phyloP scores from a whole-genome alignment of 2,113 vertebrate genomes.

The Haplochromis burtoni region DNA sequence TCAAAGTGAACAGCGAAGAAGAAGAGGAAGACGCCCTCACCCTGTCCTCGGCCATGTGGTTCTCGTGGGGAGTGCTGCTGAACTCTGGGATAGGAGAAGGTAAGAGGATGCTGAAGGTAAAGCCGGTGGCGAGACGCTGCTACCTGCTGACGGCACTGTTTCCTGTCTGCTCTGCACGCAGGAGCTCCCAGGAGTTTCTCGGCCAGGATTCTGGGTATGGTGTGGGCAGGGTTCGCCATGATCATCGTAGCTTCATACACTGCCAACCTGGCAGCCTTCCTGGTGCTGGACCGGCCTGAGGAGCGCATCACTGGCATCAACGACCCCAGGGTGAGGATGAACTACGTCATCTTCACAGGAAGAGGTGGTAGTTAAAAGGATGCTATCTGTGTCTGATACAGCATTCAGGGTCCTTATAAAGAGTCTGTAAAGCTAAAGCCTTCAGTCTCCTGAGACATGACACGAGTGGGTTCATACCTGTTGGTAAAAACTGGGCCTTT shows the following conservation, averaged over 20 bases:
- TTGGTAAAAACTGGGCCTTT: not conserved
- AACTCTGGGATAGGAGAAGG: slow-evolving; percentile 99
- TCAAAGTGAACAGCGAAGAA: slow-evolving; percentile 99
- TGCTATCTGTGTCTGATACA: not conserved
- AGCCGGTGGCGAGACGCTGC: not conserved
- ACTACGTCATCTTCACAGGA: not conserved
- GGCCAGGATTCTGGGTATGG: slow-evolving; percentile 99
- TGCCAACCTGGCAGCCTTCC: slow-evolving; percentile 98
- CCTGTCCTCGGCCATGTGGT: slow-evolving; percentile 98
- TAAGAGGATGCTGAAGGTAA: slow-evolving; percentile 36
- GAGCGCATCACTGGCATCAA: slow-evolving; percentile 99
- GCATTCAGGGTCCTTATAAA: not conserved
- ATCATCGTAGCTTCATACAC: slow-evolving; percentile 99
- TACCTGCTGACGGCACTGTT: slow-evolving; percentile 51
- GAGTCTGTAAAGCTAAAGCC: not conserved
- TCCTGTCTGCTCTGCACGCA: slow-evolving; percentile 37
- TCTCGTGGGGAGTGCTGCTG: slow-evolving; percentile 97
- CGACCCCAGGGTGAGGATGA: slow-evolving; percentile 81
- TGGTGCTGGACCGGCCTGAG: slow-evolving; percentile 97
- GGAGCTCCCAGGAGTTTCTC: slow-evolving; percentile 97
- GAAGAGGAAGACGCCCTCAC: slow-evolving; percentile 98
- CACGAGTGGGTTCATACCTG: fast-evolving
- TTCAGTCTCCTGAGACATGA: not conserved
- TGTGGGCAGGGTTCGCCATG: slow-evolving; percentile 99
- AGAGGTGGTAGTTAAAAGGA: not conserved